A percentile compares a stretch with the other conserved stretches of the same genome.
phyloP scores from a whole-genome alignment of 2,113 vertebrate genomes.

The Hypanus sabinus region DNA sequence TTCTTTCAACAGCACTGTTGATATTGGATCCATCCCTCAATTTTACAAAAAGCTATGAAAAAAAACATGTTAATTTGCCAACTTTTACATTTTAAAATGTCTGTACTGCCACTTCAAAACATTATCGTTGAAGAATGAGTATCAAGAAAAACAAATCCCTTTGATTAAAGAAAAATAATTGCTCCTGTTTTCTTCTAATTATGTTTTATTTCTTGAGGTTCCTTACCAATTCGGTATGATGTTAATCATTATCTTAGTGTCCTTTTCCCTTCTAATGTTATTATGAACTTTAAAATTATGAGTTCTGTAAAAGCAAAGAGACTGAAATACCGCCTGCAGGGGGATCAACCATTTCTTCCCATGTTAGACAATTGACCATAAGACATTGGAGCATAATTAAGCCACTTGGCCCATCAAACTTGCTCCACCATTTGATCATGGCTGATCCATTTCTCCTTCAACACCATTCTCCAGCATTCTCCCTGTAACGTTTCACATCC shows the following conservation, averaged over 20 bases:
- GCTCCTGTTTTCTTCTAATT: not conserved
- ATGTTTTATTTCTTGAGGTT: not conserved
- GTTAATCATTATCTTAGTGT: not conserved
- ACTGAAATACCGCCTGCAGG: not conserved
- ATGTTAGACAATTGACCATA: not conserved
- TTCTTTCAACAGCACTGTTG: slow-evolving; percentile 26
- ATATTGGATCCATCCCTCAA: slow-evolving; percentile 28
- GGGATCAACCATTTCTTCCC: not conserved
- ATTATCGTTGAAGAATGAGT: not conserved
- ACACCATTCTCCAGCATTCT: too few species aligned
- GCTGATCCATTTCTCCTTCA: too few species aligned
- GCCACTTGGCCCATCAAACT: too few species aligned
- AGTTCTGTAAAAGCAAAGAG: not conserved
- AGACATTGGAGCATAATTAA: too few species aligned
- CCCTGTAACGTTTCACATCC: too few species aligned
- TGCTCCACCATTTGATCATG: too few species aligned
- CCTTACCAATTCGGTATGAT: not conserved
- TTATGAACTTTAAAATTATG: not conserved
- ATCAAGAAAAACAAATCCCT: not conserved
- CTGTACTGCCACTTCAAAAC: not conserved
- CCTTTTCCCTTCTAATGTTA: not conserved
- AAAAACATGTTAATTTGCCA: slow-evolving; percentile 5
- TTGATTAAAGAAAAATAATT: not conserved
- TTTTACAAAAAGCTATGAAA: slow-evolving; percentile 13
- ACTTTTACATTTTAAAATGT: slow-evolving; percentile 15